phyloP scores from a whole-genome alignment of 30 jellyfish, hydroid and myxozoan genomes.

The Pelagia noctiluca region DNA sequence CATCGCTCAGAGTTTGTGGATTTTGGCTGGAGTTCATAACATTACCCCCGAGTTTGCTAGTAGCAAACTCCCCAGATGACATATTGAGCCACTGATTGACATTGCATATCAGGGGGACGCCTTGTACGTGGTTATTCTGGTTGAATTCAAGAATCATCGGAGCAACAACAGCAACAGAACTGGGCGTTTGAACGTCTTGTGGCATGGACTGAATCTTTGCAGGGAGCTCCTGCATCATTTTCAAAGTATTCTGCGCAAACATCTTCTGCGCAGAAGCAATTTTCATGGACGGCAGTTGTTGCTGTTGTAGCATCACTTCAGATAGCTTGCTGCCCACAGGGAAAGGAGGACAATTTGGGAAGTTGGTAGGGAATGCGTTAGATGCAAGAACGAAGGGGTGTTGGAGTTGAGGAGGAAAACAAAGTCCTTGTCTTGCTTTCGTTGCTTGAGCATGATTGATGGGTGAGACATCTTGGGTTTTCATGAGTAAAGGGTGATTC shows the following conservation, averaged over 20 bases:
- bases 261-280: neutral
- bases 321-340: too few relatives aligned
- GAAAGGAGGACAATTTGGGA: slow-evolving; percentile 1
- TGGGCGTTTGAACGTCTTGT: slow-evolving; percentile 6
- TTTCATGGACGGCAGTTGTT: neutral
- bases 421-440: slow-evolving; percentile 10
- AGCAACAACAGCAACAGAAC: slow-evolving; percentile 66
- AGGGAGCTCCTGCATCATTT: too few relatives aligned
- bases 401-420: slow-evolving; percentile 58
- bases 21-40: neutral
- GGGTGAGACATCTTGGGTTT: neutral
- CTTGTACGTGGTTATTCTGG: slow-evolving; percentile 56
- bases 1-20: neutral
- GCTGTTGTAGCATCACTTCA: slow-evolving; percentile 31
- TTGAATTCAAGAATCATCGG: slow-evolving; percentile 54
- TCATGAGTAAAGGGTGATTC: too few relatives aligned
- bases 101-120: slow-evolving; percentile 52
- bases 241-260: slow-evolving; percentile 8
- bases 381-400: slow-evolving; percentile 60
- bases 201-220: slow-evolving; percentile 7
- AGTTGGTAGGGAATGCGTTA: slow-evolving; percentile 17
- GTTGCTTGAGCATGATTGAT: neutral
- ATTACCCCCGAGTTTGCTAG: neutral
- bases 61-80: neutral
- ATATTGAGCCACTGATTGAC: slow-evolving; percentile 55